Evolutionary conservation across 2,113 vertebrate genomes (phyloP).

Genomic region (Antennarius striatus): DNA sequence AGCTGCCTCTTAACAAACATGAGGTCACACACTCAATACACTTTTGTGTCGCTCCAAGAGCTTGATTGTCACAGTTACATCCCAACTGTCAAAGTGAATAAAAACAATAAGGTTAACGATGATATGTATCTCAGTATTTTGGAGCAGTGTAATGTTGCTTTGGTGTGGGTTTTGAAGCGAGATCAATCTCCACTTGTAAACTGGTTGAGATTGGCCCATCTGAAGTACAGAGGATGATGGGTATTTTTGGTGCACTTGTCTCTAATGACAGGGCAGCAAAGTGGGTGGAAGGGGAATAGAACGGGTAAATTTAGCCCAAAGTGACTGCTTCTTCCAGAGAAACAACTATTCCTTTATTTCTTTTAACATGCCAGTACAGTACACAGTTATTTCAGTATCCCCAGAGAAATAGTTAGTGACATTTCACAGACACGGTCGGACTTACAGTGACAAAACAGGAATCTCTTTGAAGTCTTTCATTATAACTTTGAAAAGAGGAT

Average conservation of each 20-base stretch:
- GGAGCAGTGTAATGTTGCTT: conserved; percentile 39
- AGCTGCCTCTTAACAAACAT: conserved; percentile 48
- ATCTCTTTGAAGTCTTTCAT: conserved; percentile 49
- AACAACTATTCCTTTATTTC: conserved; percentile 38
- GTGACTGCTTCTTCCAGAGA: conserved; percentile 35
- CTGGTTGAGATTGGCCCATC: conserved; percentile 60
- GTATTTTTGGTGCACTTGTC: conserved; percentile 73
- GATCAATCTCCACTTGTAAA: conserved; percentile 58
- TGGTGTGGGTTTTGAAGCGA: conserved; percentile 52
- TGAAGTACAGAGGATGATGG: conserved; percentile 62
- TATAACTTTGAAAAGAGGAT: conserved; percentile 46
- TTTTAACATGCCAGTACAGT: conserved; percentile 31
- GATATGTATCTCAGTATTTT: conserved; percentile 43
- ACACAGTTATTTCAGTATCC: conserved; percentile 30
- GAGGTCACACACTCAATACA: conserved; percentile 39
- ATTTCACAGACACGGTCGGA: conserved; percentile 35
- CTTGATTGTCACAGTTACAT: conserved; percentile 37
- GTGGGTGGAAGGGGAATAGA: conserved; percentile 68
- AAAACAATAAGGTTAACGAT: conserved; percentile 58
- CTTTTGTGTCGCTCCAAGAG: conserved; percentile 16
- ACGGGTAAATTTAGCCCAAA: conserved; percentile 70
- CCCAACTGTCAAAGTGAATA: conserved; percentile 34
- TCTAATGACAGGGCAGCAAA: conserved; percentile 71
- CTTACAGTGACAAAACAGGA: conserved; percentile 22
- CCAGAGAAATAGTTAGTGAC: conserved; percentile 35